A percentile compares a stretch with the other conserved stretches of the same genome.
phyloP scores from a whole-genome alignment of 2,797 vertebrate genomes.

The Limosa lapponica region DNA sequence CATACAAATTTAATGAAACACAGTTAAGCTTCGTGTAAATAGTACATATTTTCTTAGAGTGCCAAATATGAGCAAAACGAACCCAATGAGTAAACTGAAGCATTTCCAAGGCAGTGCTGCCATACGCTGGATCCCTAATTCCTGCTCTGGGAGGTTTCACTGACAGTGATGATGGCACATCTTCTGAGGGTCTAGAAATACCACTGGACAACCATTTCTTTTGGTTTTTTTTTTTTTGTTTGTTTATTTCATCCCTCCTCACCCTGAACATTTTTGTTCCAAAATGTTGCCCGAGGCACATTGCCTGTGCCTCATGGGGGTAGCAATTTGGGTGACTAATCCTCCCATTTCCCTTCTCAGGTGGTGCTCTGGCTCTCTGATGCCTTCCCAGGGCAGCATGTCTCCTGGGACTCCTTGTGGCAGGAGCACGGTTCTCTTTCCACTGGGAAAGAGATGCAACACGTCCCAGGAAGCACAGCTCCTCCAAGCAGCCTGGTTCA shows the following conservation, averaged over 20 bases:
- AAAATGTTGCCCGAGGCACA: neutral
- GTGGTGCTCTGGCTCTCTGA: neutral
- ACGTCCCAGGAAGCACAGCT: neutral
- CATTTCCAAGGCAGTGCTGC: neutral
- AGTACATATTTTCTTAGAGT: neutral
- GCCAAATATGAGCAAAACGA: neutral
- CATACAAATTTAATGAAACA: neutral
- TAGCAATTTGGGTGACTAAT: neutral
- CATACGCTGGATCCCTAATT: neutral
- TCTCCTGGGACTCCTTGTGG: accelerated
- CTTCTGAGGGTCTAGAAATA: neutral
- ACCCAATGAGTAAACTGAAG: neutral
- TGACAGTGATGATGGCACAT: accelerated
- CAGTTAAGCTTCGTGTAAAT: neutral
- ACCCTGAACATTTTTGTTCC: neutral
- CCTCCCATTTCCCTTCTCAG: neutral
- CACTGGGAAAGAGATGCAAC: neutral
- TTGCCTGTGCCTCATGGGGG: neutral
- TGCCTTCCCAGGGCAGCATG: accelerated
- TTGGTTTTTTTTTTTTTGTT: neutral
- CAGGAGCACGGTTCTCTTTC: accelerated
- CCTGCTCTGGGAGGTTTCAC: neutral
- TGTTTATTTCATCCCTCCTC: neutral
- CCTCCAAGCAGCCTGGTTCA: neutral
- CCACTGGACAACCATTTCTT: neutral